Evolutionary conservation across 2,113 vertebrate genomes (phyloP).

Genomic region (Eira barbara): DNA sequence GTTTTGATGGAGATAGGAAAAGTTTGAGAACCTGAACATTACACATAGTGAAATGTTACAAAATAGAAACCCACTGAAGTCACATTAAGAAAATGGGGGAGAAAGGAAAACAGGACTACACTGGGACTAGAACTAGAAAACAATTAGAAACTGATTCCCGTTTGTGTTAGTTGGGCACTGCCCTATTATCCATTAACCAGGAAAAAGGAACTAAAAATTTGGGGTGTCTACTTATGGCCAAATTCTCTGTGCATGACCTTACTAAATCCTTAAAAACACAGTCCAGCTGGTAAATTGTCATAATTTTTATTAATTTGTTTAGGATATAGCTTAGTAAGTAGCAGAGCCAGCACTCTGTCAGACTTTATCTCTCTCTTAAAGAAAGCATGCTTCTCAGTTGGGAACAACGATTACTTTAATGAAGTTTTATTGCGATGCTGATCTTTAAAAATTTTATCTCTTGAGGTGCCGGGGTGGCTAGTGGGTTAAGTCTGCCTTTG

Average conservation of each 20-base stretch:
- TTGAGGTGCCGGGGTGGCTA: not conserved
- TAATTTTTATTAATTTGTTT: not conserved
- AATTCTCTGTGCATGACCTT: not conserved
- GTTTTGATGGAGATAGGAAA: not conserved
- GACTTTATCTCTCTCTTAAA: not conserved
- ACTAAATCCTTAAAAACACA: not conserved
- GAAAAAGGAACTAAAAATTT: not conserved
- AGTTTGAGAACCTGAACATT: not conserved
- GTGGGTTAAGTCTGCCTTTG: not conserved
- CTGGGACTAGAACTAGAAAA: not conserved
- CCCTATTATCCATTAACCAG: not conserved
- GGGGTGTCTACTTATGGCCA: not conserved
- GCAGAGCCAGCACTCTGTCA: not conserved
- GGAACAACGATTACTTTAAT: not conserved
- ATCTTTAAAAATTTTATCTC: not conserved
- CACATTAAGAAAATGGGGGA: not conserved
- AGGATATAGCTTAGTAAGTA: not conserved
- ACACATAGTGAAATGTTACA: not conserved
- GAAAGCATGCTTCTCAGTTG: not conserved
- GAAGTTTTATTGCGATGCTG: not conserved
- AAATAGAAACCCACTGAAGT: not conserved
- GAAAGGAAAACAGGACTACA: not conserved
- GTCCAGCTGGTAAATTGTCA: not conserved
- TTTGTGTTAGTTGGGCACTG: not conserved
- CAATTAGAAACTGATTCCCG: not conserved